A percentile compares a stretch with the other conserved stretches of the same genome.
Evolutionary conservation across 2,888 invertebrate genomes (phyloP).

Genomic region (Rotaria macrura): DNA sequence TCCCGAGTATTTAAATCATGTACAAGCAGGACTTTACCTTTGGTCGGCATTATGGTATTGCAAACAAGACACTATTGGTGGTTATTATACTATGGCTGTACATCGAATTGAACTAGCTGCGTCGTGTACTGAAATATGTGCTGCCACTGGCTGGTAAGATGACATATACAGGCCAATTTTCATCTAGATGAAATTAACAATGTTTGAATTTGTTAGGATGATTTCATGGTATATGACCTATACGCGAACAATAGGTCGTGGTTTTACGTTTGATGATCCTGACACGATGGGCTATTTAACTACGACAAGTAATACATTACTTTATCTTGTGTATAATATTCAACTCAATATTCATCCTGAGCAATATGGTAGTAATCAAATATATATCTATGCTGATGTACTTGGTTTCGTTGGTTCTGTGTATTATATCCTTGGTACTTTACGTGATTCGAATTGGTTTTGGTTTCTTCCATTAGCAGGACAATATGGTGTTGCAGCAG

Average conservation of each 20-base stretch:
- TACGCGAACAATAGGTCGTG: background rate
- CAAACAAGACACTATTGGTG: background rate
- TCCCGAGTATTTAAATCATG: background rate
- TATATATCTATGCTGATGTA: background rate
- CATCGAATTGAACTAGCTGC: background rate
- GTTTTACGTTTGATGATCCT: constrained; percentile 3
- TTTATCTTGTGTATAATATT: background rate
- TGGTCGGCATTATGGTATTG: constrained; percentile 5
- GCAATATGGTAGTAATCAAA: background rate
- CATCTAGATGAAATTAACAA: background rate
- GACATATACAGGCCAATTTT: rapidly evolving
- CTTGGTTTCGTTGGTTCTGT: background rate
- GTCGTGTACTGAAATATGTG: background rate
- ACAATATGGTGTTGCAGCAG: background rate
- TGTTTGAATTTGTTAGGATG: background rate
- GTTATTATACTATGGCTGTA: constrained; percentile 11
- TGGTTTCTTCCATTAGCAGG: constrained; percentile 4
- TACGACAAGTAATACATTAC: background rate
- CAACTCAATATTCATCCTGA: background rate
- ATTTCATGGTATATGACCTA: background rate
- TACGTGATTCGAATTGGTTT: background rate
- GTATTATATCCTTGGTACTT: background rate
- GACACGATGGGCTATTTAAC: background rate
- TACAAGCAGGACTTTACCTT: background rate
- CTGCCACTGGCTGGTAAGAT: background rate